Conservation (phyloP, 2,797 vertebrate species). For the Siniperca obscura region DNA sequence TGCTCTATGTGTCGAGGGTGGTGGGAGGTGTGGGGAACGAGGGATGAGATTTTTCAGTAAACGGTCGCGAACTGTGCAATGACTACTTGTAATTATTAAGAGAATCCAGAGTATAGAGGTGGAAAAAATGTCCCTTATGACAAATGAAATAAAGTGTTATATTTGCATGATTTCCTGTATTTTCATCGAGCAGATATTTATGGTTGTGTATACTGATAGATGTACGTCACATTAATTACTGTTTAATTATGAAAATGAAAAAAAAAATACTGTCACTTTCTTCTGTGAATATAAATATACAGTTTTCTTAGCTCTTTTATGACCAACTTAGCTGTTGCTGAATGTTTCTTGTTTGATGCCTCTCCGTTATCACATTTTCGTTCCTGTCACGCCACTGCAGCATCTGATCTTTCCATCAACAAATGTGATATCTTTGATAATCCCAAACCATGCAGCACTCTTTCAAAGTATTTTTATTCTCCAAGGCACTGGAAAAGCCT, state of each 20-base stretch:
- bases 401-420: slow-evolving; percentile 38
- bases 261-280: slow-evolving; percentile 70
- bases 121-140: slow-evolving; percentile 75
- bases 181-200: slow-evolving; percentile 84
- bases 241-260: slow-evolving; percentile 74
- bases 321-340: slow-evolving; percentile 44
- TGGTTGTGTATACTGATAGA: slow-evolving; percentile 81
- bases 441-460: slow-evolving; percentile 17
- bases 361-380: background rate
- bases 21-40: background rate
- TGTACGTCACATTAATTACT: slow-evolving; percentile 77
- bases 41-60: slow-evolving; percentile 64
- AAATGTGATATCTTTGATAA: slow-evolving; percentile 24
- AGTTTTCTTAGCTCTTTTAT: slow-evolving; percentile 68
- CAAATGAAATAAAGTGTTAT: slow-evolving; percentile 88
- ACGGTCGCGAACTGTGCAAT: slow-evolving; percentile 84
- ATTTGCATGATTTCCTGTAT: slow-evolving; percentile 90
- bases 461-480: slow-evolving; percentile 25
- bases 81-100: slow-evolving; percentile 83
- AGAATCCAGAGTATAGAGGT: slow-evolving; percentile 79
- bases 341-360: slow-evolving; percentile 44
- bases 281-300: slow-evolving; percentile 74
- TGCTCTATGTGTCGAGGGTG: slow-evolving; percentile 15
- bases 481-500: background rate
- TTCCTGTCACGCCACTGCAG: background rate